These are phyloP conservation scores for Schrankia costaestrigalis DNA, from an alignment of 2,888 invertebrate genomes.

Conservation along the genomic window DNA sequence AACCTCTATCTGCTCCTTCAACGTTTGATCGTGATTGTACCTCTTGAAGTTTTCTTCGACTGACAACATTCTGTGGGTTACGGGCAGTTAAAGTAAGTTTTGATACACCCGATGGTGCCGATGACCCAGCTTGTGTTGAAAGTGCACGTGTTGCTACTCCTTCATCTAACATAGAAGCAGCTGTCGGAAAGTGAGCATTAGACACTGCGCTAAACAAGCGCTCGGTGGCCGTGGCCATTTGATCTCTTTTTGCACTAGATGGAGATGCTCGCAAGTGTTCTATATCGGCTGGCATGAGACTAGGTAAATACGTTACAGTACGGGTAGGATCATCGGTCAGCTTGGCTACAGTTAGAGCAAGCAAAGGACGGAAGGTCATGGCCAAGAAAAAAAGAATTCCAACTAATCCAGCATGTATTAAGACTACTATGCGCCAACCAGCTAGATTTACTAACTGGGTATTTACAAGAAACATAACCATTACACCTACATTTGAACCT, in stretches of 20 bases:
- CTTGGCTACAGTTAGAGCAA: slow-evolving; percentile 57
- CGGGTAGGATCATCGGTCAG: slow-evolving; percentile 55
- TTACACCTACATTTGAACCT: slow-evolving; percentile 66
- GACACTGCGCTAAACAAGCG: slow-evolving; percentile 42
- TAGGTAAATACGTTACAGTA: slow-evolving; percentile 69
- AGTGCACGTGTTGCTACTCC: slow-evolving; percentile 13
- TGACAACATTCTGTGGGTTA: slow-evolving; percentile 52
- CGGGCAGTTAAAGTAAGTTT: slow-evolving; percentile 54
- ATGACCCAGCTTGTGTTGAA: slow-evolving; percentile 38
- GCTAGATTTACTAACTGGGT: slow-evolving; percentile 47
- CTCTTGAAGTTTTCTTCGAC: slow-evolving; percentile 57
- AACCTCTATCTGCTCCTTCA: too few relatives aligned
- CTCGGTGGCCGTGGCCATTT: slow-evolving; percentile 39
- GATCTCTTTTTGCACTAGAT: slow-evolving; percentile 35
- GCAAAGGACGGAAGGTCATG: slow-evolving; percentile 61
- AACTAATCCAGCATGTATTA: slow-evolving; percentile 62
- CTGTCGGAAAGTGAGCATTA: slow-evolving; percentile 62
- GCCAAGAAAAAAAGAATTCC: slow-evolving; percentile 56
- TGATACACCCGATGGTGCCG: slow-evolving; percentile 25
- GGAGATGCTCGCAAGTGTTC: slow-evolving; percentile 29
- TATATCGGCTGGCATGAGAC: slow-evolving; percentile 39
- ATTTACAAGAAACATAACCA: slow-evolving; percentile 58
- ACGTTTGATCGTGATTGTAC: slow-evolving; percentile 53
- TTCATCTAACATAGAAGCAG: slow-evolving; percentile 59
- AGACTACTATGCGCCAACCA: slow-evolving; percentile 60